phyloP scores from a whole-genome alignment of 2,888 invertebrate genomes.

The Brachypterus glaber region DNA sequence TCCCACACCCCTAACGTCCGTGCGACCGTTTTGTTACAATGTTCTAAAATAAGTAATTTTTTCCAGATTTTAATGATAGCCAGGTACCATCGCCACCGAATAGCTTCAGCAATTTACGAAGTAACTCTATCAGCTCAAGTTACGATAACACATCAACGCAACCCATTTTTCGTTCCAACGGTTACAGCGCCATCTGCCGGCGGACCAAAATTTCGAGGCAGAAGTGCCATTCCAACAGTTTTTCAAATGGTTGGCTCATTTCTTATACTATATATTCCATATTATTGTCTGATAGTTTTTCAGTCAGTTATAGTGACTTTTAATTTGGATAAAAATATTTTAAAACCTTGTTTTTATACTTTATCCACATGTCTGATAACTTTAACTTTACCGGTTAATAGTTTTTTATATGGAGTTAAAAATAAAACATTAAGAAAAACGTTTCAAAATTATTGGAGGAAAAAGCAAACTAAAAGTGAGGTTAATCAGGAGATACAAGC shows the following conservation, averaged over 20 bases:
- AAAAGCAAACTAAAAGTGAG: slow-evolving; percentile 68
- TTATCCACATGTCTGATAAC: slow-evolving; percentile 46
- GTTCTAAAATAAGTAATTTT: too few relatives aligned
- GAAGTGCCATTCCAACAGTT: slow-evolving; percentile 57
- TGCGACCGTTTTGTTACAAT: too few relatives aligned
- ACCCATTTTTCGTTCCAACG: slow-evolving; percentile 64
- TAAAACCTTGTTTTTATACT: not conserved
- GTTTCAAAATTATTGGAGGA: slow-evolving; percentile 67
- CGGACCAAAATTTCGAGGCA: slow-evolving; percentile 44
- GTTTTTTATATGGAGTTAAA: slow-evolving; percentile 68
- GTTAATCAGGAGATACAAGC: slow-evolving; percentile 74
- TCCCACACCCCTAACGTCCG: too few relatives aligned
- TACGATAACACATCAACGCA: slow-evolving; percentile 71
- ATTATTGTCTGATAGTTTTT: slow-evolving; percentile 62
- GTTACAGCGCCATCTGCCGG: slow-evolving; percentile 48
- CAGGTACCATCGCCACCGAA: slow-evolving; percentile 69
- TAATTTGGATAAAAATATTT: slow-evolving; percentile 4
- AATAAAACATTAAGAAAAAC: slow-evolving; percentile 62
- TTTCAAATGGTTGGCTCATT: slow-evolving; percentile 64
- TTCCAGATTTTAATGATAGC: slow-evolving; percentile 53
- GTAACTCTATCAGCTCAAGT: slow-evolving; percentile 77
- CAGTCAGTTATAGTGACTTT: slow-evolving; percentile 43
- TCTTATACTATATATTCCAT: slow-evolving; percentile 63
- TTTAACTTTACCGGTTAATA: slow-evolving; percentile 63
- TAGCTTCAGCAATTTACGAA: slow-evolving; percentile 77